Evolutionary conservation across 2,797 vertebrate genomes (phyloP), one percentile per base, ranked within the genome.

Genomic region (Phoebastria nigripes): DNA sequence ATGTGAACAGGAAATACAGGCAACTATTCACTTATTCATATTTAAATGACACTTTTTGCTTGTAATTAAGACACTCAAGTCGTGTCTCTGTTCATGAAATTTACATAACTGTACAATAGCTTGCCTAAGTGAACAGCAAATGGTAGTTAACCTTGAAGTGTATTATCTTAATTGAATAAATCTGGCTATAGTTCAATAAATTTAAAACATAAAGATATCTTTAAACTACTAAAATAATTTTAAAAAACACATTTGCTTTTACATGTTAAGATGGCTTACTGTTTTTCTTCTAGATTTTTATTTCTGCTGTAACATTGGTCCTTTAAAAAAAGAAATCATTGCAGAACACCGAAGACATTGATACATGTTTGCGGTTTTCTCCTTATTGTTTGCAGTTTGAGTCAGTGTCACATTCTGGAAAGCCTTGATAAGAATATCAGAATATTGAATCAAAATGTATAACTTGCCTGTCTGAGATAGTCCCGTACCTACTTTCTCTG

Each of bases 81-180:
- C 97, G 78, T 96, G 98, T 97, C 97, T 98, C 96, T 97, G 96
- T 97, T 98, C 97, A 87, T 89, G 90, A 96, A 97, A 98, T 98
- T 98, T 98, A 98, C 98, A 98, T 98, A 98, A 97, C 97, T 96
- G 96, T 97, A 98, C 98, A 98, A 98, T 97, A 98, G 98, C 97
- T 97, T 98, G 97, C 97, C 97, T 98, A 98, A 98, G 97, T 98
- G 98, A 98, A 98, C 97, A 98, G 97, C 98, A 97, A 98, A 98
- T 97, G 98, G 96, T 97, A 97, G 98, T 98, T 98, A 98, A 98
- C 98, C 98, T 98, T 98, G 97, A 97, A 98, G 97, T 90, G 95
- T 98, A 97, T 98, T 98, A 97, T 98, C 97, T 98, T 98, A 98
- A 98, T 98, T 98, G 98, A 98, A 97, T 97, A 97, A 97, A 98